These are phyloP conservation scores for Pedetes capensis DNA, from an alignment of 2,113 vertebrate genomes.

Conservation along the genomic window DNA sequence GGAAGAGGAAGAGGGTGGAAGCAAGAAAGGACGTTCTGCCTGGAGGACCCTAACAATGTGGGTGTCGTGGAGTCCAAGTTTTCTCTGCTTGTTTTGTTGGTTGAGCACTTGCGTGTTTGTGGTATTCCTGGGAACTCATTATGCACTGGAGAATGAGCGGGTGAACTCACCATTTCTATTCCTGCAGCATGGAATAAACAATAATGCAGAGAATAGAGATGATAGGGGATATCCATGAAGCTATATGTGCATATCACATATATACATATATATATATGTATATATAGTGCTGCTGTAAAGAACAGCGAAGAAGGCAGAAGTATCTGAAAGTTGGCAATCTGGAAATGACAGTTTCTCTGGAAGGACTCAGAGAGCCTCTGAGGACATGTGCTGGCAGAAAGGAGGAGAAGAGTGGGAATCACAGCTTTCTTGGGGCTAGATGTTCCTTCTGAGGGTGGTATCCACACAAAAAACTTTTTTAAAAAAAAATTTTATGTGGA, in stretches of 20 bases:
- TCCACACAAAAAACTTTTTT: rapidly evolving
- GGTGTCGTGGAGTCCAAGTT: rapidly evolving
- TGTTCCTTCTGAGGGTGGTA: not conserved
- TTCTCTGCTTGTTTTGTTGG: not conserved
- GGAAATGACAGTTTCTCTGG: not conserved
- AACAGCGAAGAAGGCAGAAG: not conserved
- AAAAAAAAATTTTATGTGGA: not conserved
- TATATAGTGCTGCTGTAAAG: not conserved
- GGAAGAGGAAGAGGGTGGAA: not conserved
- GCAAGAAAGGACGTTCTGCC: no score
- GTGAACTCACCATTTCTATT: no score
- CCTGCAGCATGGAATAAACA: not conserved
- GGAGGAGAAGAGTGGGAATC: not conserved
- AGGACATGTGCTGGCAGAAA: not conserved
- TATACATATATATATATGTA: not conserved
- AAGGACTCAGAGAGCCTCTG: not conserved
- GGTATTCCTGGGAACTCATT: no score
- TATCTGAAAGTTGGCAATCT: not conserved
- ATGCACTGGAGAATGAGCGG: no score
- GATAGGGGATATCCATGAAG: no score
- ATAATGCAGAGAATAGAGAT: not conserved
- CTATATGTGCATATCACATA: no score
- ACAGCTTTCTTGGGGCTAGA: not conserved
- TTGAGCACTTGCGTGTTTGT: no score
- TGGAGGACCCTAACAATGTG: not conserved